phyloP scores from a whole-genome alignment of 2,113 vertebrate species.

The Heterochromis multidens region DNA sequence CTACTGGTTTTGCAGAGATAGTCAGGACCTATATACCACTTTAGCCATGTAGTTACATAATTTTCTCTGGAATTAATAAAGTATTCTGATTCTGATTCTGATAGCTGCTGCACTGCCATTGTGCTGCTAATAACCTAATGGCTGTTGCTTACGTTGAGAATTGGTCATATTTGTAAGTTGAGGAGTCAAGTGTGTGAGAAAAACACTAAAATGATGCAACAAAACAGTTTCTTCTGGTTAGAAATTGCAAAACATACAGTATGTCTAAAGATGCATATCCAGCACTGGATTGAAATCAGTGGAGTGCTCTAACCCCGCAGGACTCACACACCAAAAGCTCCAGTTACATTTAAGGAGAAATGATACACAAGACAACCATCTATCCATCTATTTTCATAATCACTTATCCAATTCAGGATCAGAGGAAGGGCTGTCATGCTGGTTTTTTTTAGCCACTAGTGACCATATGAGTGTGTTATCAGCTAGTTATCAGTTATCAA shows the following conservation, averaged over 20 bases:
- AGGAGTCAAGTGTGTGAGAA: neutral
- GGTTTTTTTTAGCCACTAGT: too few species aligned
- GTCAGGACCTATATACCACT: conserved; percentile 2
- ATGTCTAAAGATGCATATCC: neutral
- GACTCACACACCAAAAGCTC: neutral
- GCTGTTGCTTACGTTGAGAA: neutral
- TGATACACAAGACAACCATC: too few species aligned
- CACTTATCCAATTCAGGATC: too few species aligned
- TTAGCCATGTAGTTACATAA: too few species aligned
- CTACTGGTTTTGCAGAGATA: conserved; percentile 1
- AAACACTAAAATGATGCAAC: neutral
- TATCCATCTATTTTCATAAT: too few species aligned
- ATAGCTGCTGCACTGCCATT: neutral
- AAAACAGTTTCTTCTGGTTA: neutral
- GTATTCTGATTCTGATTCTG: too few species aligned
- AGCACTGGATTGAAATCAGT: neutral
- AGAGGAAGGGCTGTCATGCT: too few species aligned
- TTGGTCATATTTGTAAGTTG: neutral
- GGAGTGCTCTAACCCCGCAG: neutral
- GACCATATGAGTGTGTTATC: too few species aligned
- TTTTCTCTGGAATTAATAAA: too few species aligned
- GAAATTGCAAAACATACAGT: neutral
- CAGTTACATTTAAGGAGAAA: too few species aligned
- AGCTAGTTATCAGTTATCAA: too few species aligned
- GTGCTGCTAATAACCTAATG: neutral